These are phyloP conservation scores for Acrobasis suavella DNA, from an alignment of 2,888 invertebrate genomes.

Conservation along the genomic window DNA sequence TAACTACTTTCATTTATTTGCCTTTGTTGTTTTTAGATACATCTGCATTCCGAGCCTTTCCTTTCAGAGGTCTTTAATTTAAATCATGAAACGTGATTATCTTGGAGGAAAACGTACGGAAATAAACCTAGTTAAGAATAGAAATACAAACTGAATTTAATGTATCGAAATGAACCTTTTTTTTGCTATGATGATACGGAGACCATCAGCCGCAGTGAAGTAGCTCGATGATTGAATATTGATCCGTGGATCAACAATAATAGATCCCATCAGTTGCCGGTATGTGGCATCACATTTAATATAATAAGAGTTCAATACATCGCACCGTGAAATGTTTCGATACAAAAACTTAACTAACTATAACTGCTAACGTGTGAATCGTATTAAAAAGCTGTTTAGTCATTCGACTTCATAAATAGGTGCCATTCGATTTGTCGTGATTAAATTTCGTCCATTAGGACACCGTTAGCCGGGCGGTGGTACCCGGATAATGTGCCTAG, in stretches of 20 bases:
- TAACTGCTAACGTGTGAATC: slow-evolving; percentile 82
- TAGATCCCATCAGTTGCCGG: slow-evolving; percentile 77
- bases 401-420: slow-evolving; percentile 81
- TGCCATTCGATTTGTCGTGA: slow-evolving; percentile 82
- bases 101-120: slow-evolving; percentile 5
- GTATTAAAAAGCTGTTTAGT: slow-evolving; percentile 82
- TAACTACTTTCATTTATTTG: slow-evolving; percentile 29
- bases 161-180: slow-evolving; percentile 57
- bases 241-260: slow-evolving; percentile 80
- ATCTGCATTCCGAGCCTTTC: slow-evolving; percentile 25
- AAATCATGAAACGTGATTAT: slow-evolving; percentile 21
- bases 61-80: slow-evolving; percentile 29
- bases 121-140: slow-evolving; percentile 31
- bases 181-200: slow-evolving; percentile 52
- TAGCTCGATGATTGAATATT: slow-evolving; percentile 79
- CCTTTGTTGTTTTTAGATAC: slow-evolving; percentile 27
- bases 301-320: slow-evolving; percentile 80
- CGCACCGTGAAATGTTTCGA: slow-evolving; percentile 80
- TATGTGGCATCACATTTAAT: slow-evolving; percentile 80
- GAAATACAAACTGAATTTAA: slow-evolving; percentile 49
- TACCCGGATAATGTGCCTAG: slow-evolving; percentile 66
- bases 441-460: slow-evolving; percentile 79
- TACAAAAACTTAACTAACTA: slow-evolving; percentile 81
- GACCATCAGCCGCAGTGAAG: slow-evolving; percentile 64
- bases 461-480: slow-evolving; percentile 71